Percentiles rank a stretch among this genome's conserved stretches.
Conservation (phyloP, 2,888 invertebrate genomes). For the Andricus quercusramuli region DNA sequence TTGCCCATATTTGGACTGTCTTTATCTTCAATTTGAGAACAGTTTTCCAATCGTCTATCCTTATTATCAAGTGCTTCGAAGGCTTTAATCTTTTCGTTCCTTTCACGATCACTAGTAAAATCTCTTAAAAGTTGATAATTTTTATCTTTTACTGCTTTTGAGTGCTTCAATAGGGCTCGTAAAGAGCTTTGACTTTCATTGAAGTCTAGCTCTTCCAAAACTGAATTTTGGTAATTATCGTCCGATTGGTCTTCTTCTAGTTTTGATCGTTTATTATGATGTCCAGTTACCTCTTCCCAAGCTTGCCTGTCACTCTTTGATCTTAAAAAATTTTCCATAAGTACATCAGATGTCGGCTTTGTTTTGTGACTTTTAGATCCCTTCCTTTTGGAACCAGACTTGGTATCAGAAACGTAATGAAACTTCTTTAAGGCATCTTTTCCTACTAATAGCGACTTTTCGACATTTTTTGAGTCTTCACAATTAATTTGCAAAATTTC, state of each 20-base stretch:
- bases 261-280: conserved; percentile 69
- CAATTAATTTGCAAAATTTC: background rate
- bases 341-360: conserved; percentile 61
- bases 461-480: conserved; percentile 61
- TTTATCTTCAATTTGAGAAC: conserved; percentile 53
- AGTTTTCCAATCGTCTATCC: conserved; percentile 49
- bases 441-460: conserved; percentile 60
- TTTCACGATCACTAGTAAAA: conserved; percentile 66
- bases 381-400: conserved; percentile 70
- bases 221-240: conserved; percentile 63
- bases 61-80: conserved; percentile 58
- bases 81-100: conserved; percentile 61
- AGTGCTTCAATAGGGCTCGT: conserved; percentile 71
- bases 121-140: conserved; percentile 69
- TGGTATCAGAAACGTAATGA: conserved; percentile 61
- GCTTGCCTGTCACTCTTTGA: conserved; percentile 63
- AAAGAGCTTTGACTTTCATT: conserved; percentile 70
- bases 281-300: conserved; percentile 64
- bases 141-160: conserved; percentile 68
- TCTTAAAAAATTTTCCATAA: conserved; percentile 64
- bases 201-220: conserved; percentile 66
- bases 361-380: conserved; percentile 67
- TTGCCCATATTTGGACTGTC: conserved; percentile 66
- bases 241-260: conserved; percentile 63
- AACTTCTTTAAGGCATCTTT: conserved; percentile 64